These are phyloP conservation scores for Mizuhopecten yessoensis DNA, from an alignment of 1,140 invertebrate genomes.

Conservation along the genomic window DNA sequence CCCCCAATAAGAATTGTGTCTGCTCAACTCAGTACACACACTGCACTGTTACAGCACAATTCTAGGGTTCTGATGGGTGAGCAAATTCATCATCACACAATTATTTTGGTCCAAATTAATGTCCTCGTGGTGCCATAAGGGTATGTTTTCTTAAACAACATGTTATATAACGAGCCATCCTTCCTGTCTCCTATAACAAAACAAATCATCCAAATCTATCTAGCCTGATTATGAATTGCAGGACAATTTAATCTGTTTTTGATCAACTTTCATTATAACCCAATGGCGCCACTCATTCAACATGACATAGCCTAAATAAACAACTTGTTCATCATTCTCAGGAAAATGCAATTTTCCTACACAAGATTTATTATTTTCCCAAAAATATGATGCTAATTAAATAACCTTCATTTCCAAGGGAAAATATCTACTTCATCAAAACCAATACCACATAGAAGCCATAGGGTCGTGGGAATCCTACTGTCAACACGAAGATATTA, in stretches of 20 bases:
- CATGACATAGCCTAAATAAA: background rate
- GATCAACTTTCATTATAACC: constrained; percentile 4
- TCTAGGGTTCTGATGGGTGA: no score
- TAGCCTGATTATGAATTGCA: background rate
- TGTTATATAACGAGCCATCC: background rate
- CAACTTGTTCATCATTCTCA: background rate
- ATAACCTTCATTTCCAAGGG: background rate
- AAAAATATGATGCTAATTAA: no score
- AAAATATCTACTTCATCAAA: background rate
- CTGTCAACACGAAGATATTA: background rate
- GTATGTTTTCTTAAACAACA: background rate
- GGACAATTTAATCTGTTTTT: constrained; percentile 10
- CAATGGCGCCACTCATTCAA: background rate
- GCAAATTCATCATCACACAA: no score
- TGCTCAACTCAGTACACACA: no score
- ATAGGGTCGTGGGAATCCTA: background rate
- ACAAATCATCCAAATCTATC: background rate
- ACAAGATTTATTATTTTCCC: background rate
- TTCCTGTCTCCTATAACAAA: background rate
- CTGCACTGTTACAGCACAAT: no score
- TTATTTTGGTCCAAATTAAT: background rate
- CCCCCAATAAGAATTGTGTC: no score
- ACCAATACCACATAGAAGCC: background rate
- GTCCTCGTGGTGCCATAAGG: background rate
- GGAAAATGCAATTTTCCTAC: background rate